These are phyloP conservation scores for Orthosia gracilis DNA, from an alignment of 2,888 invertebrate genomes.

Conservation along the genomic window DNA sequence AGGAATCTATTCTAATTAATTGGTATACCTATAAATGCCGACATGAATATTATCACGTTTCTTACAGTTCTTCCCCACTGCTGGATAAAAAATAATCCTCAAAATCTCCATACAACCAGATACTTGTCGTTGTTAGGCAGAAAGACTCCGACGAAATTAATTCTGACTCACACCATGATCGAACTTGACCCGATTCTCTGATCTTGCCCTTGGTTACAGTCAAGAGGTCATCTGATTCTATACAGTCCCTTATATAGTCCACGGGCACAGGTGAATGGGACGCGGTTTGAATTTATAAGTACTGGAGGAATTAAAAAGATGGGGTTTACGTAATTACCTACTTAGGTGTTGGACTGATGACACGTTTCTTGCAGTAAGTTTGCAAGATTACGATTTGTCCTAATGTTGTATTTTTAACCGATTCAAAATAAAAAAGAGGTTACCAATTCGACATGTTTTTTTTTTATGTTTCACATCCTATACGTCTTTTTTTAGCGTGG, in stretches of 20 bases:
- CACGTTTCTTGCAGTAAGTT: not conserved
- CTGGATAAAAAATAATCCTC: not conserved
- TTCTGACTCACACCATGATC: constrained; percentile 22
- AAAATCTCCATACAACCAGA: too few relatives aligned
- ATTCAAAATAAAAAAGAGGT: too few relatives aligned
- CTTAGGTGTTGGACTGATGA: not conserved
- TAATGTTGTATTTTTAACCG: not conserved
- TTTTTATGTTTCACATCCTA: too few relatives aligned
- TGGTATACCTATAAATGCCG: too few relatives aligned
- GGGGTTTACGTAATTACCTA: constrained; percentile 8
- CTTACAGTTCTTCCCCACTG: not conserved
- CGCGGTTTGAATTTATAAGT: constrained; percentile 31
- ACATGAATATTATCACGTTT: too few relatives aligned
- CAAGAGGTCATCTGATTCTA: constrained; percentile 14
- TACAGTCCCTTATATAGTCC: constrained; percentile 43
- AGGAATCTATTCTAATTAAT: not conserved
- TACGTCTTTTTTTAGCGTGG: too few relatives aligned
- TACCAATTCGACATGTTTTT: too few relatives aligned
- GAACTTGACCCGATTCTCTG: constrained; percentile 57
- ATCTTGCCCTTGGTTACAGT: constrained; percentile 50
- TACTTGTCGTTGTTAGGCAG: too few relatives aligned
- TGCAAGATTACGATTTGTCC: not conserved
- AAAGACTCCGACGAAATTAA: too few relatives aligned
- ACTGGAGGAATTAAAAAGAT: constrained; percentile 13
- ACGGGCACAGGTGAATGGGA: constrained; percentile 12